Evolutionary conservation across 2,888 invertebrate genomes (phyloP).

Genomic region (Hypolimnas misippus): DNA sequence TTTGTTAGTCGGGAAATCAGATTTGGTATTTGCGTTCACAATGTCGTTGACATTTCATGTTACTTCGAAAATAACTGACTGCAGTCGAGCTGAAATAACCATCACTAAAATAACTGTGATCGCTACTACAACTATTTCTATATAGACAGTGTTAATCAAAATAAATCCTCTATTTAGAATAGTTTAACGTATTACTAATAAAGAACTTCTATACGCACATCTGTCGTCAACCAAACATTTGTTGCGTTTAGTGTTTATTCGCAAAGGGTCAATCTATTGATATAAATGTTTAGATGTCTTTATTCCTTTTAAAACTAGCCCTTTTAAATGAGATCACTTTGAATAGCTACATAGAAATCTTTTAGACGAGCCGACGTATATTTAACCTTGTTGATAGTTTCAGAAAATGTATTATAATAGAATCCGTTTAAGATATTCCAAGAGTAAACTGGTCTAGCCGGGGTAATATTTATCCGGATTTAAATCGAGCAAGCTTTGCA

Average conservation of each 20-base stretch:
- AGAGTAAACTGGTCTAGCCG: constrained; percentile 29
- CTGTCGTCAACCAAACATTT: constrained; percentile 52
- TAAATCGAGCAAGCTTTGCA: constrained; percentile 28
- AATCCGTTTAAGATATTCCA: constrained; percentile 24
- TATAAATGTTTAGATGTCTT: constrained; percentile 22
- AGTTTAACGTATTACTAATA: constrained; percentile 13
- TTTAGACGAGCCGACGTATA: constrained; percentile 1
- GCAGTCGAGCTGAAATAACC: constrained; percentile 26
- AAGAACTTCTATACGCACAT: constrained; percentile 42
- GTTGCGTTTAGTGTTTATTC: constrained; percentile 39
- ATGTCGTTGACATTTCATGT: constrained; percentile 77
- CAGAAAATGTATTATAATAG: constrained; percentile 22
- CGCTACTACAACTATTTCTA: constrained; percentile 1
- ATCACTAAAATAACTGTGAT: constrained; percentile 31
- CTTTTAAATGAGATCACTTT: constrained; percentile 69
- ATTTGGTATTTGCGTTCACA: constrained; percentile 65
- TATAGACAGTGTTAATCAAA: constrained; percentile 8
- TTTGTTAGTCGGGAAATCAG: constrained; percentile 62
- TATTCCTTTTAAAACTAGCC: constrained; percentile 69
- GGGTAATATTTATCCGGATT: constrained; percentile 28
- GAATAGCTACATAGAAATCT: constrained; percentile 36
- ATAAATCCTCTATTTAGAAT: constrained; percentile 18
- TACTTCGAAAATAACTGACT: constrained; percentile 49
- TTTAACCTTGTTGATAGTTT: constrained; percentile 26
- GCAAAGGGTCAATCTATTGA: constrained; percentile 65